Percentiles rank a stretch among this genome's conserved stretches.
These are phyloP conservation scores for Xenops minutus DNA, from an alignment of 2,797 vertebrate species.

Conservation along the genomic window DNA sequence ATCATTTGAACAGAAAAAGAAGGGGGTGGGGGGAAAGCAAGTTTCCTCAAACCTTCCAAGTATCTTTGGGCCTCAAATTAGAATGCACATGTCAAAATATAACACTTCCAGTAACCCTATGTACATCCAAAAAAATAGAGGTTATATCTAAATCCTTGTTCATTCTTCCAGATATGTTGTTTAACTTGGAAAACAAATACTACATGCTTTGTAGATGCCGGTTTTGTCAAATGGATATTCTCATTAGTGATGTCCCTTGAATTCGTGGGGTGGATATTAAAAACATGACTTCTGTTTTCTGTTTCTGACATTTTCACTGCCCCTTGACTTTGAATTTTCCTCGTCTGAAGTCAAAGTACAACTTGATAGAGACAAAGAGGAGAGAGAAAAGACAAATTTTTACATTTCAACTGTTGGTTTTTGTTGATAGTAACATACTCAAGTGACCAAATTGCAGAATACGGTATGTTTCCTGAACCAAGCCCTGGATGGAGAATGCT, in stretches of 20 bases:
- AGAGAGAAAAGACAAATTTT: not conserved
- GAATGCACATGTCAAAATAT: not conserved
- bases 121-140: not conserved
- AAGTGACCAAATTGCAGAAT: not conserved
- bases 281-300: not conserved
- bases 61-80: not conserved
- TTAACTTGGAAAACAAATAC: not conserved
- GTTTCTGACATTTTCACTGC: not conserved
- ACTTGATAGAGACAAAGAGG: not conserved
- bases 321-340: not conserved
- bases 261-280: not conserved
- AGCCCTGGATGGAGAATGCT: not conserved
- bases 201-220: not conserved
- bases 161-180: not conserved
- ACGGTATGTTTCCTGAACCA: not conserved
- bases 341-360: not conserved
- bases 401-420: slow-evolving; percentile 20
- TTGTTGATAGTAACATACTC: not conserved
- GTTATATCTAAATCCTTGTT: not conserved
- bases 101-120: not conserved
- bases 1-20: not conserved
- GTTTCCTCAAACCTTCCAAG: not conserved
- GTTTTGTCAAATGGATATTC: not conserved
- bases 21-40: not conserved
- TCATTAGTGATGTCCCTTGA: not conserved